Conservation (phyloP, 1,140 invertebrate species). For the Leucophenga varia region DNA sequence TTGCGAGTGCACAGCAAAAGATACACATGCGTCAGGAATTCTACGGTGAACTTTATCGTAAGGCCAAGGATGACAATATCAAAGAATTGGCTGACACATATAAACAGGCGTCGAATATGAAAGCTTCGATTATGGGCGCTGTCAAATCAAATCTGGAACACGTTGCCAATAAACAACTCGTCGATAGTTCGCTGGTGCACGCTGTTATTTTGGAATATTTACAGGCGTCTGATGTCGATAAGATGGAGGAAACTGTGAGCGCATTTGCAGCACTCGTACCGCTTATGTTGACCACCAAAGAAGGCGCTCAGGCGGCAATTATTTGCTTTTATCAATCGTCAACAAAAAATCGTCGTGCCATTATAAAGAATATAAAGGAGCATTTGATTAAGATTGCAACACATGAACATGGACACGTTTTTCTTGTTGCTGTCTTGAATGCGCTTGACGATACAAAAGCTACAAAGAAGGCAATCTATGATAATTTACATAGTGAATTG, state of each 20-base stretch:
- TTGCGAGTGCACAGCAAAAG: slow-evolving; percentile 65
- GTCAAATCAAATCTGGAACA: slow-evolving; percentile 70
- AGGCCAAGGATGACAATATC: slow-evolving; percentile 47
- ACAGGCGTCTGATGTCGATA: slow-evolving; percentile 63
- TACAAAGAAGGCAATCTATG: slow-evolving; percentile 78
- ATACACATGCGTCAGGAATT: slow-evolving; percentile 72
- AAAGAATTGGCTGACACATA: slow-evolving; percentile 63
- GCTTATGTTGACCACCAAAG: slow-evolving; percentile 79
- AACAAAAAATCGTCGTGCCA: slow-evolving; percentile 59
- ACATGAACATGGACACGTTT: slow-evolving; percentile 84
- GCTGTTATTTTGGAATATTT: slow-evolving; percentile 81
- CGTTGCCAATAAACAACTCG: slow-evolving; percentile 71
- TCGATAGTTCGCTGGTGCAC: slow-evolving; percentile 71
- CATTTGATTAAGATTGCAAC: slow-evolving; percentile 76
- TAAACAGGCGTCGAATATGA: slow-evolving; percentile 66
- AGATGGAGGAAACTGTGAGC: slow-evolving; percentile 69
- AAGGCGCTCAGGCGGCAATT: slow-evolving; percentile 77
- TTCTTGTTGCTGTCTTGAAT: slow-evolving; percentile 83
- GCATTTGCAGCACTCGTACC: slow-evolving; percentile 70
- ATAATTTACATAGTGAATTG: slow-evolving; percentile 73
- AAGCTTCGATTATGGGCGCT: slow-evolving; percentile 67
- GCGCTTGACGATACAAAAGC: slow-evolving; percentile 91
- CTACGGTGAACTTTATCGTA: slow-evolving; percentile 75
- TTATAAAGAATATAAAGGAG: slow-evolving; percentile 82
- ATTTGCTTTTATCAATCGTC: slow-evolving; percentile 74